Conservation (phyloP, 2,797 vertebrate genomes). For the Phrynocephalus forsythii region DNA sequence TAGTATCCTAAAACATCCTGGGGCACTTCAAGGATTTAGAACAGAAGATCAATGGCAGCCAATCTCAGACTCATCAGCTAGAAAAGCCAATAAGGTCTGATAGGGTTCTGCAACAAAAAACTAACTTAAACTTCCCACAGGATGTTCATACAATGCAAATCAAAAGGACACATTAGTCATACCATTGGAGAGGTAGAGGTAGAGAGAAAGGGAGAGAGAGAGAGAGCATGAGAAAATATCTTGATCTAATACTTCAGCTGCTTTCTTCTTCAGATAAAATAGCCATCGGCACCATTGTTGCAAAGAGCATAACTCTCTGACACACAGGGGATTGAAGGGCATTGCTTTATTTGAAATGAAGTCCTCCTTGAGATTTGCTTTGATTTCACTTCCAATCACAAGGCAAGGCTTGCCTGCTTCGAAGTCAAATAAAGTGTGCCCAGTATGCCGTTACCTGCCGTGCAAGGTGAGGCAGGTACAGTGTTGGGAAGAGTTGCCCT, state of each 20-base stretch:
- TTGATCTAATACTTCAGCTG: conserved; percentile 45
- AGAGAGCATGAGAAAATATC: conserved; percentile 14
- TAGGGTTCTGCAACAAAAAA: conserved; percentile 62
- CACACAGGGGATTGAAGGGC: background rate
- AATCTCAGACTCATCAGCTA: conserved; percentile 51
- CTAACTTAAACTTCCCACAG: conserved; percentile 57
- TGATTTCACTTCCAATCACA: conserved; percentile 41
- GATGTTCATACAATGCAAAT: conserved; percentile 63
- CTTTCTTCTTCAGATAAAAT: conserved; percentile 62
- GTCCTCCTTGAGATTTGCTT: conserved; percentile 49
- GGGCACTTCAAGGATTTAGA: conserved; percentile 44
- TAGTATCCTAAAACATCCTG: background rate
- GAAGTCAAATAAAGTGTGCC: no score
- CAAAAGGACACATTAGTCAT: conserved; percentile 68
- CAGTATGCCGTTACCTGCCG: no score
- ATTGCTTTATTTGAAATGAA: conserved; percentile 35
- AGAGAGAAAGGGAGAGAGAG: conserved; percentile 46
- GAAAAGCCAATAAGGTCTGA: conserved; percentile 61
- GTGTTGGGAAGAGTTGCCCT: background rate
- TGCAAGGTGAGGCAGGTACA: no score
- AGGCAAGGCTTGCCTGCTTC: conserved; percentile 1
- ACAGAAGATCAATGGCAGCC: conserved; percentile 50
- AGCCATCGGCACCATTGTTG: conserved; percentile 48
- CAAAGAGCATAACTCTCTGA: conserved; percentile 56
- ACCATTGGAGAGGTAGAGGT: conserved; percentile 14